A percentile compares a stretch with the other conserved stretches of the same genome.
Evolutionary conservation across 2,888 invertebrate species (phyloP).

Genomic region (Habroteleia sp.): DNA sequence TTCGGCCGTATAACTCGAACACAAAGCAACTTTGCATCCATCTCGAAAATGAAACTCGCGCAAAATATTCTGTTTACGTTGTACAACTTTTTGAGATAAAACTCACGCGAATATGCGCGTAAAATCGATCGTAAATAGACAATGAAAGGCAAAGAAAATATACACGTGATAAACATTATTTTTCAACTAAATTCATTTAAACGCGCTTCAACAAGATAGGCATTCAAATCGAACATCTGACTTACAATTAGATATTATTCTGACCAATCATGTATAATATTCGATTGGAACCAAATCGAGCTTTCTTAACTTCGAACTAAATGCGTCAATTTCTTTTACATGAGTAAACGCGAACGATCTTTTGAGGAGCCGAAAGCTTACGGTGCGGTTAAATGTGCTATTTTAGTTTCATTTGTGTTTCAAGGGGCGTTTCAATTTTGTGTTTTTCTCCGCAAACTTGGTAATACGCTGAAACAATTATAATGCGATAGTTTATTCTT

Average conservation of each 20-base stretch:
- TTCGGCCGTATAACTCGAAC: conserved; percentile 30
- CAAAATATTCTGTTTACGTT: conserved; percentile 50
- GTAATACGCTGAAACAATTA: too few species aligned
- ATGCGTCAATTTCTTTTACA: conserved; percentile 56
- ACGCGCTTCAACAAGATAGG: not conserved
- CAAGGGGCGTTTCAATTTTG: too few species aligned
- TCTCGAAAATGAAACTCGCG: conserved; percentile 33
- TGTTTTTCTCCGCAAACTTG: too few species aligned
- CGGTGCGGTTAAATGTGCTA: too few species aligned
- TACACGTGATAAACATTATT: not conserved
- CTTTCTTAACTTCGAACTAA: conserved; percentile 50
- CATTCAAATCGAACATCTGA: conserved; percentile 34
- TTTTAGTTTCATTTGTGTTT: too few species aligned
- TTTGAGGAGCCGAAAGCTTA: conserved; percentile 19
- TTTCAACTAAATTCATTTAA: not conserved
- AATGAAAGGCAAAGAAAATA: conserved; percentile 19
- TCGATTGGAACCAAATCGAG: conserved; percentile 56
- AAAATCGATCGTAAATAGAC: conserved; percentile 27
- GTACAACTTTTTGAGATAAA: conserved; percentile 29
- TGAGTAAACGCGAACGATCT: conserved; percentile 29
- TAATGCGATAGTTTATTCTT: too few species aligned
- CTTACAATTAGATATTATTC: conserved; percentile 54
- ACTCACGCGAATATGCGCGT: conserved; percentile 3
- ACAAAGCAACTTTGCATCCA: conserved; percentile 41
- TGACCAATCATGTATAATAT: conserved; percentile 53